Evolutionary conservation across 2,888 invertebrate genomes (phyloP).

Genomic region (Acanthosepion pharaonis): DNA sequence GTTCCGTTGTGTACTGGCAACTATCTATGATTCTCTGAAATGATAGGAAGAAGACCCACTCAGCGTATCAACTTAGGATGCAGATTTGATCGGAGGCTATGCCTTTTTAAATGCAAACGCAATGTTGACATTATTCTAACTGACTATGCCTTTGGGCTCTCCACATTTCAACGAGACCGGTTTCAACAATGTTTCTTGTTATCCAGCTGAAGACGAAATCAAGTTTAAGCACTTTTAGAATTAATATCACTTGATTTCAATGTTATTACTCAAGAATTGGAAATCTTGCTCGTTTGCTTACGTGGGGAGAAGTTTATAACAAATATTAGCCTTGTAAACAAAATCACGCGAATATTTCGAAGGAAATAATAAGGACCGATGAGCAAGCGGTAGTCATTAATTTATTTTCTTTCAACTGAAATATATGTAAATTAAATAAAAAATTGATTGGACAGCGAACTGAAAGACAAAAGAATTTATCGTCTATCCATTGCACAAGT

Average conservation of each 20-base stretch:
- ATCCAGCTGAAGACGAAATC: background rate
- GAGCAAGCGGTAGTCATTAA: too few relatives aligned
- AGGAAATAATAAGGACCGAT: too few relatives aligned
- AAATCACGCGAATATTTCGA: too few relatives aligned
- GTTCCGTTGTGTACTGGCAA: background rate
- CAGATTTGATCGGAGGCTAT: background rate
- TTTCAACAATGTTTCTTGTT: too few relatives aligned
- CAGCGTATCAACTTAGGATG: background rate
- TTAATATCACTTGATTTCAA: background rate
- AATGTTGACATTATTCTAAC: background rate
- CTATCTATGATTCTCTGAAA: background rate
- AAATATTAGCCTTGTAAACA: too few relatives aligned
- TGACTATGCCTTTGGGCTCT: background rate
- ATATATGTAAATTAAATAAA: too few relatives aligned
- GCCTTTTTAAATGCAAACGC: background rate
- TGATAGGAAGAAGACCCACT: slow-evolving; percentile 3
- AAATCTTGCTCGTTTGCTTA: too few relatives aligned
- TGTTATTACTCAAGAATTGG: background rate
- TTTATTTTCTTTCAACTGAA: too few relatives aligned
- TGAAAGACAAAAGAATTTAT: too few relatives aligned
- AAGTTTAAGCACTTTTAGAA: background rate
- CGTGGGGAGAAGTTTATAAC: too few relatives aligned
- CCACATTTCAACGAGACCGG: background rate
- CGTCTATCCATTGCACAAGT: too few relatives aligned
- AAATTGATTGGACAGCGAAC: too few relatives aligned